phyloP scores from a whole-genome alignment of 2,888 invertebrate species.

The Cerceris ruficornis region DNA sequence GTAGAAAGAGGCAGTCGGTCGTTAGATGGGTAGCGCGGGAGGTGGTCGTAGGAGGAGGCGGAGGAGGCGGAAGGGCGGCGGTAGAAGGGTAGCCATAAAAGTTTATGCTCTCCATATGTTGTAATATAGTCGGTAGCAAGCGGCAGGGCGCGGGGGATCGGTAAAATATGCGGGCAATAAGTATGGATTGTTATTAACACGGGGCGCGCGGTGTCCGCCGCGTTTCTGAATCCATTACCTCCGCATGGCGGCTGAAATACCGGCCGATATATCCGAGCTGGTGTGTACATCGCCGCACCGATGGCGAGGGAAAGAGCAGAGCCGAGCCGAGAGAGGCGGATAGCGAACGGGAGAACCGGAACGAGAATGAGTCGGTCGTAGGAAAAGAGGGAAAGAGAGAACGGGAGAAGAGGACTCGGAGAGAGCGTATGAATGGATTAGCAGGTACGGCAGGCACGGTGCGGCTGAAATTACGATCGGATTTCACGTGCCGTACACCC shows the following conservation, averaged over 20 bases:
- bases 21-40: slow-evolving; percentile 55
- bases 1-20: slow-evolving; percentile 63
- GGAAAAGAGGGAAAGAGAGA: slow-evolving; percentile 33
- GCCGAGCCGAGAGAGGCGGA: slow-evolving; percentile 39
- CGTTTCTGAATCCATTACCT: slow-evolving; percentile 82
- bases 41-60: slow-evolving; percentile 59
- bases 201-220: slow-evolving; percentile 81
- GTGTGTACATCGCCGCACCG: slow-evolving; percentile 77
- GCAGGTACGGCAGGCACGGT: slow-evolving; percentile 75
- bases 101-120: slow-evolving; percentile 82
- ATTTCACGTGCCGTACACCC: slow-evolving; percentile 72
- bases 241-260: slow-evolving; percentile 82
- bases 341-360: slow-evolving; percentile 53
- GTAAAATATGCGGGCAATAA: slow-evolving; percentile 82
- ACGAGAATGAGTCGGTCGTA: slow-evolving; percentile 30
- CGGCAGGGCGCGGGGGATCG: slow-evolving; percentile 79
- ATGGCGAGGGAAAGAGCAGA: slow-evolving; percentile 61
- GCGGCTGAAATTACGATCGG: slow-evolving; percentile 80
- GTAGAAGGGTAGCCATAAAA: slow-evolving; percentile 82
- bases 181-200: slow-evolving; percentile 82
- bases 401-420: slow-evolving; percentile 57
- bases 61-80: slow-evolving; percentile 58
- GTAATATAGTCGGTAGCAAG: slow-evolving; percentile 81
- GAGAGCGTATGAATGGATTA: slow-evolving; percentile 80
- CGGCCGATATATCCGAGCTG: slow-evolving; percentile 81